A percentile compares a stretch with the other conserved stretches of the same genome.
phyloP scores from a whole-genome alignment of 1,140 invertebrate genomes.

The Lepidurus apus region DNA sequence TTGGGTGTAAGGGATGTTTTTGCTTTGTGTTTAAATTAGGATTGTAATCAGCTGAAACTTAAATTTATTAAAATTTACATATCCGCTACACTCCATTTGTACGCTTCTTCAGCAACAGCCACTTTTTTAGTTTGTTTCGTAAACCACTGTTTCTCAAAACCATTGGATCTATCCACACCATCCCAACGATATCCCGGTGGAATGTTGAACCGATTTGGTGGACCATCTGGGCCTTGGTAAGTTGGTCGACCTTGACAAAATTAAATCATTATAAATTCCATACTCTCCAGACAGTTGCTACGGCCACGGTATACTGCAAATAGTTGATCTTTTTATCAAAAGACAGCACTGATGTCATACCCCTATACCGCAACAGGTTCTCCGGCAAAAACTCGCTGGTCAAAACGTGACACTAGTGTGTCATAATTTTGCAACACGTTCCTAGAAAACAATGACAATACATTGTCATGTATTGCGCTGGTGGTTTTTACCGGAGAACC shows the following conservation, averaged over 20 bases:
- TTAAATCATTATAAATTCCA: constrained; percentile 24
- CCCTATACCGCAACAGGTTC: too few relatives aligned
- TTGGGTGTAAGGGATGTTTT: background rate
- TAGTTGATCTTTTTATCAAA: too few relatives aligned
- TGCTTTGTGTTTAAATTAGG: background rate
- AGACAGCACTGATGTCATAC: too few relatives aligned
- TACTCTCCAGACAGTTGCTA: too few relatives aligned
- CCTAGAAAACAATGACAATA: too few relatives aligned
- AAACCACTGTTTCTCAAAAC: constrained; percentile 90
- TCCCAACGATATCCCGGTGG: constrained; percentile 94
- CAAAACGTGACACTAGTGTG: too few relatives aligned
- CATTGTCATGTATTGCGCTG: too few relatives aligned
- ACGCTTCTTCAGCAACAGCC: constrained; percentile 76
- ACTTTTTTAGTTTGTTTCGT: constrained; percentile 65
- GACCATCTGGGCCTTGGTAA: constrained; percentile 70
- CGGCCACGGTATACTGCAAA: too few relatives aligned
- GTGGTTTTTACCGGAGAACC: too few relatives aligned
- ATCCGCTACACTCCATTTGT: constrained; percentile 92
- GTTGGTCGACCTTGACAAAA: constrained; percentile 55
- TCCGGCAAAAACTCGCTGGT: too few relatives aligned
- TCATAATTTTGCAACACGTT: too few relatives aligned
- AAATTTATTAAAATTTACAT: constrained; percentile 59
- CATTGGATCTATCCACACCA: constrained; percentile 94
- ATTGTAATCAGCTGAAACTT: background rate
- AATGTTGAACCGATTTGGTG: constrained; percentile 87